Evolutionary conservation across 1,140 invertebrate genomes (phyloP), one percentile per base, ranked within the genome.

Genomic region (Mesaphorura yosii): DNA sequence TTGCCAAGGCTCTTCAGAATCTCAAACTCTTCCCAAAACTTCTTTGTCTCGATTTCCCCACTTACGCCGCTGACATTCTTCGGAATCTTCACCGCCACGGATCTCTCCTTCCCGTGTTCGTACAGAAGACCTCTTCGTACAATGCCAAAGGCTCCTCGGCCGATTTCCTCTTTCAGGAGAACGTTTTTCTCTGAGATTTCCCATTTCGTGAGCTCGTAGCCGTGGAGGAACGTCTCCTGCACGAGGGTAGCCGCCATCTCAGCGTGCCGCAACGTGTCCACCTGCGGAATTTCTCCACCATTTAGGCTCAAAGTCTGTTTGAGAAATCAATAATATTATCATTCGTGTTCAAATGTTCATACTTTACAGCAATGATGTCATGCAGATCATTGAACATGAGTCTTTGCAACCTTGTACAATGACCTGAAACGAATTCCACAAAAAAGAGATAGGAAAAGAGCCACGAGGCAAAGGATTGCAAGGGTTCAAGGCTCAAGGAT

Each of bases 1-100:
- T 70, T 70, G 1, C 82, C 83, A 17, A 86, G 78, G 2, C 76
- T 76, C 65, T 83, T 84, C 75, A 88, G 83, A 58, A 86, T 76
- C 63, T 79, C 74, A 52, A 86, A 84, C 68, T 88, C 85, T 52
- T 78, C 74, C 34, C 75, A 70, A 63, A 88, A 83, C 53, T 80
- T 57, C 2, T 31, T 45, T 22, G 38, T 38, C 4, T 57, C 55
- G 10, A 12, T 20, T 46, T 42, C n/a, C 20, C 7, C 15, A 20
- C 19, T 6, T 7, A 20, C 23, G n/a, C n/a, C n/a, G n/a, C n/a
- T n/a, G 10, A 4, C 6, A 17, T 51, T 38, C 28, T 49, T 23
- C 15, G 53, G 45, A 0, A 55, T 60, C 46, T 60, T 57, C 3
- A 60, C 52, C 1, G 55, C 55, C 1, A 57, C 59, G 1, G 22